phyloP scores from a whole-genome alignment of 1,140 invertebrate genomes.

The Diachasma alloeum region DNA sequence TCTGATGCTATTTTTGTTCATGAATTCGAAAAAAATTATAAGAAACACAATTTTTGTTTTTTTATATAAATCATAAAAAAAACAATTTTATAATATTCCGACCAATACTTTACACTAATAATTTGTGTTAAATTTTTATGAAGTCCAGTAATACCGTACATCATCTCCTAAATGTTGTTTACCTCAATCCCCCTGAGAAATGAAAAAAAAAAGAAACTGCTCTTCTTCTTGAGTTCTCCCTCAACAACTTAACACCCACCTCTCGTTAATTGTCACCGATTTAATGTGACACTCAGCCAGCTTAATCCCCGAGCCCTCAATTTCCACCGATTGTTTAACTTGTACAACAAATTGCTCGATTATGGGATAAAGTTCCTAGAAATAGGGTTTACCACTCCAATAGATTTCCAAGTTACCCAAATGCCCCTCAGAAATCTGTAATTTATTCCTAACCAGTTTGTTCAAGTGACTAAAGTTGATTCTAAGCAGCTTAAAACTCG shows the following conservation, averaged over 20 bases:
- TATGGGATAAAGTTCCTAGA: conserved; percentile 9
- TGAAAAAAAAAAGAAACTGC: too few species aligned
- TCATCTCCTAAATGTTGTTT: too few species aligned
- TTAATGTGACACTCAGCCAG: background rate
- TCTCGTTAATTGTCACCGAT: background rate
- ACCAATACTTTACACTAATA: too few species aligned
- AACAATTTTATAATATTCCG: too few species aligned
- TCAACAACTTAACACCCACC: background rate
- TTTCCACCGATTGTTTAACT: conserved; percentile 13
- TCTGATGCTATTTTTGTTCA: too few species aligned
- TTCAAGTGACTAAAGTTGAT: background rate
- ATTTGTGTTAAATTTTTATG: too few species aligned
- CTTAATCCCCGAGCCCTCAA: background rate
- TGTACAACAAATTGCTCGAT: conserved; percentile 12
- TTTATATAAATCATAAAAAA: too few species aligned
- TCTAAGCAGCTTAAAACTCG: conserved; percentile 14
- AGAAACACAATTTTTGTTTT: too few species aligned
- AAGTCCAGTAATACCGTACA: too few species aligned
- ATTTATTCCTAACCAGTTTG: conserved; percentile 14
- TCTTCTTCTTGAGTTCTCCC: background rate
- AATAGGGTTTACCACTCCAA: background rate
- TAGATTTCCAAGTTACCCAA: conserved; percentile 1
- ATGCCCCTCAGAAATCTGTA: background rate
- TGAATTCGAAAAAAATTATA: too few species aligned
- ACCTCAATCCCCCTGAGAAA: too few species aligned